Evolutionary conservation across 2,888 invertebrate species (phyloP).

Genomic region (Tubulanus polymorphus): DNA sequence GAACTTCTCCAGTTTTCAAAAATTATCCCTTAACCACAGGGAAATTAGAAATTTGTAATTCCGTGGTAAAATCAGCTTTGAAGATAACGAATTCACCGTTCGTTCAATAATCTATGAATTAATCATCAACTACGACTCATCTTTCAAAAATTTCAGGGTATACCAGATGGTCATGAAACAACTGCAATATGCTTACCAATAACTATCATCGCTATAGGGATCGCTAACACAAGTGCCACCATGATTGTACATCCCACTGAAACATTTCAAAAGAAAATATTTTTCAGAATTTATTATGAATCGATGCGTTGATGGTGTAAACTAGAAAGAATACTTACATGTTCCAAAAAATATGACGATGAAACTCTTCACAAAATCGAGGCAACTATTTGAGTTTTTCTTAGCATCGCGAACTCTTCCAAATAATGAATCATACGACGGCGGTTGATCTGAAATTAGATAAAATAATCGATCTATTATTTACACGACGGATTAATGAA

Average conservation of each 20-base stretch:
- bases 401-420: conserved; percentile 64
- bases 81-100: too few species aligned
- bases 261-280: conserved; percentile 29
- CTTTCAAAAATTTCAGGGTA: neutral
- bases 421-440: conserved; percentile 66
- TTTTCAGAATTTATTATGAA: neutral
- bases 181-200: conserved; percentile 56
- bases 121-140: too few species aligned
- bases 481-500: too few species aligned
- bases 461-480: too few species aligned
- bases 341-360: conserved; percentile 58
- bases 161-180: neutral
- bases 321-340: conserved; percentile 55
- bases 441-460: conserved; percentile 59
- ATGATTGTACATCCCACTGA: conserved; percentile 66
- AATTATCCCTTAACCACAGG: too few species aligned
- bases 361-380: conserved; percentile 64
- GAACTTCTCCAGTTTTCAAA: too few species aligned
- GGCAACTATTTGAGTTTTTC: conserved; percentile 60
- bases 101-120: too few species aligned
- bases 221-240: conserved; percentile 62
- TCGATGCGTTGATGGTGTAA: neutral
- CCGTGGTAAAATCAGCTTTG: too few species aligned
- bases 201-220: conserved; percentile 67
- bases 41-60: too few species aligned